phyloP scores from a whole-genome alignment of 2,113 vertebrate genomes.

The Scortum barcoo region DNA sequence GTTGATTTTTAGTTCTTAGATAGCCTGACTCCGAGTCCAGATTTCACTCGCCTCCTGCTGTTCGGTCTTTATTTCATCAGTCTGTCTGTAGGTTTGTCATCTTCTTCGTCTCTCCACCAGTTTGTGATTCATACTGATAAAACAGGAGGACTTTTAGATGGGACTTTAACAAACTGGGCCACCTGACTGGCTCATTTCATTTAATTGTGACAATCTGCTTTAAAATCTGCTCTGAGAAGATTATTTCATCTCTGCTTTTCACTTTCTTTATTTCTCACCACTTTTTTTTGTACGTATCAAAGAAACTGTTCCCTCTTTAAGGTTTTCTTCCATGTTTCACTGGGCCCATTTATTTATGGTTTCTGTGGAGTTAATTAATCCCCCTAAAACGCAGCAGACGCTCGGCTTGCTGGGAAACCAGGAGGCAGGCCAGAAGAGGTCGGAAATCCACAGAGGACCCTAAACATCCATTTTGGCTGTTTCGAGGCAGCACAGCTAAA shows the following conservation, averaged over 20 bases:
- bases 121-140: slow-evolving; percentile 1
- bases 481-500: slow-evolving; percentile 45
- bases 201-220: neutral
- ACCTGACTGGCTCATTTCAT: neutral
- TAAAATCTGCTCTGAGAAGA: neutral
- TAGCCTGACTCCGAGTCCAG: neutral
- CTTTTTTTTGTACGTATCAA: no score
- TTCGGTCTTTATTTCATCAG: neutral
- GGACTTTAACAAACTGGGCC: neutral
- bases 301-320: no score
- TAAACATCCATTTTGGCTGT: slow-evolving; percentile 52
- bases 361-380: slow-evolving; percentile 29
- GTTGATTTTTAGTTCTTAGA: no score
- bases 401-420: slow-evolving; percentile 31
- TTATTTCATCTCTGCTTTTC: neutral
- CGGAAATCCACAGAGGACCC: slow-evolving; percentile 30
- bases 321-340: slow-evolving; percentile 7
- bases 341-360: neutral
- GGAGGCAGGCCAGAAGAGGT: slow-evolving; percentile 34
- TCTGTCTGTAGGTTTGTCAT: neutral
- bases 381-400: slow-evolving; percentile 25
- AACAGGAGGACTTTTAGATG: neutral
- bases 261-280: neutral
- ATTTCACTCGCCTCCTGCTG: neutral
- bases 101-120: neutral